These are phyloP conservation scores for Trachelus tabidus DNA, from an alignment of 2,888 invertebrate genomes.

Conservation along the genomic window DNA sequence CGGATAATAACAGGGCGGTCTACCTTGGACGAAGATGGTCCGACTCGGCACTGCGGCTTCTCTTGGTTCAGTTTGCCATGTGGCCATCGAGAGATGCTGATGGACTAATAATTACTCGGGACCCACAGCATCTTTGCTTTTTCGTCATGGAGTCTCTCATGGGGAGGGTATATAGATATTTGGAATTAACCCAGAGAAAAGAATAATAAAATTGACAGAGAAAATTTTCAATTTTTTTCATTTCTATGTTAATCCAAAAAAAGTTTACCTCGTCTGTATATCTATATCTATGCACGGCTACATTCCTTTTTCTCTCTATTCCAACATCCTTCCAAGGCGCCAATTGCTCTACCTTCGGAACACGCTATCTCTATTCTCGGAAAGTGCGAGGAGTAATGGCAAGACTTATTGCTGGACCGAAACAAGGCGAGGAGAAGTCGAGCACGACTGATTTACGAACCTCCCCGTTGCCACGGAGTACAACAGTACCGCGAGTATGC, in stretches of 20 bases:
- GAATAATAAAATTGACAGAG: not conserved
- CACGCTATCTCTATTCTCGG: not conserved
- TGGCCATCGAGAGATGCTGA: constrained; percentile 60
- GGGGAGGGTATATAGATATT: not conserved
- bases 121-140: constrained; percentile 26
- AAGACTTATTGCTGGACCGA: constrained; percentile 16
- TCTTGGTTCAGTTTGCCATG: constrained; percentile 51
- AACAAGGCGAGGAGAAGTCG: constrained; percentile 51
- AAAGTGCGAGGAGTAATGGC: not conserved
- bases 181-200: not conserved
- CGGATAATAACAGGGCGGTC: constrained; percentile 65
- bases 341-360: not conserved
- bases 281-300: not conserved
- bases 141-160: not conserved
- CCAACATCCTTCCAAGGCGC: not conserved
- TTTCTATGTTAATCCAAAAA: not conserved
- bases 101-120: constrained; percentile 61
- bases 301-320: not conserved
- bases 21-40: constrained; percentile 45
- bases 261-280: not conserved
- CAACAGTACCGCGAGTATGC: constrained; percentile 19
- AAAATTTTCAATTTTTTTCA: not conserved
- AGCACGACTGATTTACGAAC: constrained; percentile 59
- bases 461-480: constrained; percentile 34
- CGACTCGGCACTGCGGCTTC: constrained; percentile 26